Evolutionary conservation across 2,797 vertebrate genomes (phyloP), one percentile per base, ranked within the genome.

Genomic region (Platalea minor): DNA sequence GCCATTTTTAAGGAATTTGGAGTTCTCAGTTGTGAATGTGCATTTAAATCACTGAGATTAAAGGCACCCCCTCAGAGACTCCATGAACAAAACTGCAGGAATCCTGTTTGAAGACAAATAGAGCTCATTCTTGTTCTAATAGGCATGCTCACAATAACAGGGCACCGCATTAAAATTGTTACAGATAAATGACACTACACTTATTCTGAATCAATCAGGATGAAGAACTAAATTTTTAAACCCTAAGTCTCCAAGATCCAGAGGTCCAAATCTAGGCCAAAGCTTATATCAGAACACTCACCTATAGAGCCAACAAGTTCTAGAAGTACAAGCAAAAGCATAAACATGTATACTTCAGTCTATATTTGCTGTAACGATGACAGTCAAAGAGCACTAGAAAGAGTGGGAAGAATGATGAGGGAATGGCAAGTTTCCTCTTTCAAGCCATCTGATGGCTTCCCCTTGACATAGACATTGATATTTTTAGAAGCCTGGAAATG

Each of bases 81-180:
- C 60, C 54, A 67, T 75, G 93, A 92, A 85, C 81, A 87, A 94
- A 93, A 75, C 92, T 93, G 85, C 87, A 94, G 94, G 94, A 96
- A 88, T 68, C 86, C 92, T 74, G 79, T 89, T 89, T 89, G 83
- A 90, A 93, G 93, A 92, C 92, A 91, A 95, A 95, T 82, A 81
- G 91, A 93, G 78, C 59, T 91, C 83, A 91, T 95, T 96, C 95
- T 94, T 92, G 54, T 88, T 89, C 70, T 93, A 95, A 93, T 46
- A 96, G 65, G 89, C 91, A 95, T 76, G 80, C 59, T 94, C 72
- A 91, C 69, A 92, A 72, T 61, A 80, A 85, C 72, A 95, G 86
- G 72, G 63, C 80, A 29, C 16, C 61, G 93, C 60, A 83, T 85
- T 78, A 95, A 92, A 95, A 96, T 83, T 75, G 64, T 83, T 94